Base-by-base conservation (phyloP, 2,888 invertebrate species). In the Atethmia centrago region DNA sequence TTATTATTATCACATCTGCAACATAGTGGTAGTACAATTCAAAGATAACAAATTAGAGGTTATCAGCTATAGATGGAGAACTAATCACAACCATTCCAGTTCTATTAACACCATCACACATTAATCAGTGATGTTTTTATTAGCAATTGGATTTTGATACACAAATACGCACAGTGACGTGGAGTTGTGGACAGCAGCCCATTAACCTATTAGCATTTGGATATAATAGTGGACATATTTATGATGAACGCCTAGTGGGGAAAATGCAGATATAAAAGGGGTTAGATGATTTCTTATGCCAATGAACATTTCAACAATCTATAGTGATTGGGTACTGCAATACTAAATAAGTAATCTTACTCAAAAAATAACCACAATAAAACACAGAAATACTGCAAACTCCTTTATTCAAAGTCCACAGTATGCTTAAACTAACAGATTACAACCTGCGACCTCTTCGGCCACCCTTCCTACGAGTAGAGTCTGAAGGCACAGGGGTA, bases 381-480 rank as follows among this genome's bases (percentile, higher is more conserved):
- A 93, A 93, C 72, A 77, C 78, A 69, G 16, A 78, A 79, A 62
- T 93, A 94, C 95, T 77, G 90, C 86, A 92, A 93, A 95, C 93
- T 89, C 87, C 69, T 94, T 93, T 95, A 95, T 94, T 95, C 68
- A 89, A 91, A 96, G 94, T 92, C 88, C 89, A 95, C 94, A 96
- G 94, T 93, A 83, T 85, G 83, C 95, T 95, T 95, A 94, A 86
- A 91, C 94, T 95, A 95, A 93, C 92, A 95, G 93, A 96, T 97
- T 99, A 99, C 97, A 99, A 97, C 97, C 99, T 98, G 96, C 99
- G 98, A 97, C 99, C 99, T 97, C 99, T 98, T 93, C 99, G 98
- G 96, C 99, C 99, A 93, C 99, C 99, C 98, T 99, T 99, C 97
- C 99, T 99, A 94, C 99, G 98, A 71, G 99, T 99, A 82, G 99